Evolutionary conservation across 2,113 vertebrate species (phyloP), one percentile per base, ranked within the genome.

Genomic region (Bufo gargarizans): DNA sequence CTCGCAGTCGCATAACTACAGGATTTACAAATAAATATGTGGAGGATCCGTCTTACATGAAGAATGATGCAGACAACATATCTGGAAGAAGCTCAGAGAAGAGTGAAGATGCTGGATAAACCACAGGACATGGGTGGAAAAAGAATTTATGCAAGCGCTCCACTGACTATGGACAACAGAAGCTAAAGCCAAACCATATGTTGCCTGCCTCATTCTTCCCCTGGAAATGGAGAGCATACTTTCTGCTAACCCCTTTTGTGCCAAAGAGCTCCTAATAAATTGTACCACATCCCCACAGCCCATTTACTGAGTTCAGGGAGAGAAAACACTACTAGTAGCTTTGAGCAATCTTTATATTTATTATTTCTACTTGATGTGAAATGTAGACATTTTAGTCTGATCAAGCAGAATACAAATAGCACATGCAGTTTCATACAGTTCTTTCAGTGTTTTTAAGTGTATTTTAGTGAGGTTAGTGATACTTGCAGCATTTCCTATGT

Each of bases 1-100:
- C 95, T 74, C 95, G 95, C 90, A 96, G 94, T 91, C 95, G 96
- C 91, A 97, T 96, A 45, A 95, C 93, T 81, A 89, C 90, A 93
- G 96, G 94, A 81, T 94, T 94, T 20, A 91, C 94, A 45, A 95
- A 93, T 90, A 98, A 96, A 93, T 92, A 4, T 94, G 20, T 94
- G 0, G 96, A 97, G 89, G 93, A 95, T 6, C 89, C 90, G 82
- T 65, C 86, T 0, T 96, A 96, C 14, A 93, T 92, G 67, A 96
- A 94, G 89, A 95, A 91, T 56, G 96, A 97, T 86, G 93, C 90
- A 53, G 93, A 94, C 86, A 91, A 90, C 89, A 76, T 93, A 63
- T 80, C 93, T 82, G 95, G 93, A 85, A 91, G 94, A 11, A 93
- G 92, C 87, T 92, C 94, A 77, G 95, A 98, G 90, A 97, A 96